Conservation (phyloP, 2,113 vertebrate species). For the Mastomys coucha region DNA sequence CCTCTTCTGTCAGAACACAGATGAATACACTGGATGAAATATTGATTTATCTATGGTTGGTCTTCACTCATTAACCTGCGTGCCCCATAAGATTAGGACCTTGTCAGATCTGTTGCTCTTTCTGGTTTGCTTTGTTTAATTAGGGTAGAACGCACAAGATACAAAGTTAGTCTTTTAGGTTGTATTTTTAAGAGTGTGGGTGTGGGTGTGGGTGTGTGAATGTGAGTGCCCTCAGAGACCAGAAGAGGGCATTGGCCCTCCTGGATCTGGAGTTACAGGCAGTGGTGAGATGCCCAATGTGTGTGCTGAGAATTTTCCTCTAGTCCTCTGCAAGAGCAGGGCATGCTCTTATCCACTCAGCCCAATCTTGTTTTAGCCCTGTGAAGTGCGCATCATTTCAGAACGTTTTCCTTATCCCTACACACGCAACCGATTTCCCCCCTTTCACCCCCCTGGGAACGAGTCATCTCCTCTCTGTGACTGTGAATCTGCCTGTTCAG, state of each 20-base stretch:
- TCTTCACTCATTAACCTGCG: neutral
- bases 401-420: neutral
- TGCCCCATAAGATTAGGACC: neutral
- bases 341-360: neutral
- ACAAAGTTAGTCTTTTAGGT: neutral
- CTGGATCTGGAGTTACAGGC: neutral
- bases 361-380: too few species aligned
- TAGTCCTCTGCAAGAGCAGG: neutral
- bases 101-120: neutral
- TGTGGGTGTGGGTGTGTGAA: neutral
- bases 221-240: neutral
- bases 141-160: neutral
- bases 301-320: neutral
- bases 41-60: slow-evolving; percentile 21
- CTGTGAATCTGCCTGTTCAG: neutral
- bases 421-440: accelerated
- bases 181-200: neutral
- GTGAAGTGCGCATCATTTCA: neutral
- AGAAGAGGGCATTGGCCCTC: neutral
- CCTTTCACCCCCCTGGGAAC: neutral
- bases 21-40: neutral
- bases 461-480: neutral
- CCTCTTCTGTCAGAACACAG: neutral
- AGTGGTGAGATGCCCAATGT: neutral
- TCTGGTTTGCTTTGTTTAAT: neutral